These are phyloP conservation scores for Pao palembangensis DNA, from an alignment of 2,113 vertebrate genomes.

Conservation along the genomic window DNA sequence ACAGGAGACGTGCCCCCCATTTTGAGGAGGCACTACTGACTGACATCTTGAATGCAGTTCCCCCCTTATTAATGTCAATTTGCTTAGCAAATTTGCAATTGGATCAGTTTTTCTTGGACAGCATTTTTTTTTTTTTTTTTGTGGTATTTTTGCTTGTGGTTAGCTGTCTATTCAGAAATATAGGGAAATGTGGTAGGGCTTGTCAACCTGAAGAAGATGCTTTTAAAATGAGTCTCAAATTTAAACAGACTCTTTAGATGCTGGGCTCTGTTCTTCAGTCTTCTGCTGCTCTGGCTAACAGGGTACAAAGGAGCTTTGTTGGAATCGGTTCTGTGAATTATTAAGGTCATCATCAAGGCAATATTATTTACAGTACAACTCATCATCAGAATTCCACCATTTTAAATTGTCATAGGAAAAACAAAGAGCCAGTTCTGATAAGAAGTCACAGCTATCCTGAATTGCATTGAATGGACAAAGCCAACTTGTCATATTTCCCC, in stretches of 20 bases:
- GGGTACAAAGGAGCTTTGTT: conserved; percentile 17
- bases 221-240: conserved; percentile 60
- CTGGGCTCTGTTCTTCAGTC: conserved; percentile 49
- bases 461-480: conserved; percentile 52
- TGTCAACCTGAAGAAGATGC: conserved; percentile 68
- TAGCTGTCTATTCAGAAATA: conserved; percentile 65
- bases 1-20: conserved; percentile 58
- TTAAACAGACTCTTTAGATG: conserved; percentile 45
- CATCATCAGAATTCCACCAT: not conserved
- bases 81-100: conserved; percentile 75
- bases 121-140: conserved; percentile 29
- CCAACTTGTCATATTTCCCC: conserved; percentile 38
- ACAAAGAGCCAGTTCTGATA: conserved; percentile 23
- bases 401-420: not conserved
- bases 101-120: conserved; percentile 78
- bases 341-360: not conserved
- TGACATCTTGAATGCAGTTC: conserved; percentile 73
- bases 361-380: not conserved
- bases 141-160: conserved; percentile 69
- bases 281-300: conserved; percentile 28
- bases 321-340: conserved; percentile 1
- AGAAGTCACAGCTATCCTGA: conserved; percentile 22
- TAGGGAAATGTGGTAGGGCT: conserved; percentile 61
- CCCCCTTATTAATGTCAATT: conserved; percentile 78
- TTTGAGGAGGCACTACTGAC: conserved; percentile 67